These are phyloP conservation scores for Panthera uncia DNA, from an alignment of 2,113 vertebrate species.

Conservation along the genomic window DNA sequence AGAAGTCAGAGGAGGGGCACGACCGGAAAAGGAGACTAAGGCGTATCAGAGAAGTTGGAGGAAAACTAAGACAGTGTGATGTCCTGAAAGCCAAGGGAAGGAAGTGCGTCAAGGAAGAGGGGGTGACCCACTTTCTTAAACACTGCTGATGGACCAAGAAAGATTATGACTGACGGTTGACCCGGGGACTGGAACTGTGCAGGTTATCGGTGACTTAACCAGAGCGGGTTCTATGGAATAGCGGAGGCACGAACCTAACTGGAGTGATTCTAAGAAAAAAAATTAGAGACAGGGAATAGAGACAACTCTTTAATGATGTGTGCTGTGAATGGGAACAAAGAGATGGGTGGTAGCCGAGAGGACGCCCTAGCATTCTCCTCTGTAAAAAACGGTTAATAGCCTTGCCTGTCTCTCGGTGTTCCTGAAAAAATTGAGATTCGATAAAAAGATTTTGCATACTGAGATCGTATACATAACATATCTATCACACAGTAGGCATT, in stretches of 20 bases:
- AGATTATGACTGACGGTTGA: background rate
- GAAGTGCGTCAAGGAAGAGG: background rate
- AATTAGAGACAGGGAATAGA: background rate
- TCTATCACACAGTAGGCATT: background rate
- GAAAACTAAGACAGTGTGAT: background rate
- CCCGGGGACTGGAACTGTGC: background rate
- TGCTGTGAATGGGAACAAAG: background rate
- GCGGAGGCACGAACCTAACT: background rate
- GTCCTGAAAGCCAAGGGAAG: background rate
- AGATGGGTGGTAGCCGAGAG: background rate
- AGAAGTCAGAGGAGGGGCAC: background rate
- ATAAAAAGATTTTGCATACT: background rate
- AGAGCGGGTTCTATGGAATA: background rate
- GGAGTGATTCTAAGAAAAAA: background rate
- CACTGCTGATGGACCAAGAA: background rate
- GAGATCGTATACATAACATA: background rate
- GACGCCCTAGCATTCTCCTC: background rate
- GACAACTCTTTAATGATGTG: background rate
- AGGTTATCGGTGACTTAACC: background rate
- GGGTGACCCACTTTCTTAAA: background rate
- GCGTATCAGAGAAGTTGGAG: background rate
- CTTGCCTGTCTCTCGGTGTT: background rate
- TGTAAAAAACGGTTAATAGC: background rate
- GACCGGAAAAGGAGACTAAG: background rate
- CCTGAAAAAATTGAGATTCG: background rate